Conservation (phyloP, 2,888 invertebrate genomes). For the Ophion slaviceki region DNA sequence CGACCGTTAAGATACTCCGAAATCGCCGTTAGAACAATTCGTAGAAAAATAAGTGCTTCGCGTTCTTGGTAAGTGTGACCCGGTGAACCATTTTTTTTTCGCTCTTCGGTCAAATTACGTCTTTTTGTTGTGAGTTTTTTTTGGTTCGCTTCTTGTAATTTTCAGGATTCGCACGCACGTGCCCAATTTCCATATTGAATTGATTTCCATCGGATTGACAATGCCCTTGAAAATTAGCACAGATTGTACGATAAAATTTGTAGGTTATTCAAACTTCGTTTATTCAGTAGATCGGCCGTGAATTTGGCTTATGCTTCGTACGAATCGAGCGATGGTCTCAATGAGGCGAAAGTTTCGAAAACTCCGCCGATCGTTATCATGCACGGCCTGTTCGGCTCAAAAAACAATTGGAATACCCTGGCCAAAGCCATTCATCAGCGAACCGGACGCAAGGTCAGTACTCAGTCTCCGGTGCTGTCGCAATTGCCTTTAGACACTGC, state of each 20-base stretch:
- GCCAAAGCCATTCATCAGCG: constrained; percentile 89
- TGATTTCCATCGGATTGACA: too few species aligned
- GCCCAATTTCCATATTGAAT: too few species aligned
- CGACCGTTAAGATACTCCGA: not conserved
- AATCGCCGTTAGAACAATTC: constrained; percentile 19
- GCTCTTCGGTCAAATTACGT: too few species aligned
- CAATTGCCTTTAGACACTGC: too few species aligned
- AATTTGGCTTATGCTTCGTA: constrained; percentile 89
- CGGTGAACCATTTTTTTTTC: not conserved
- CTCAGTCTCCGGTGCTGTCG: too few species aligned
- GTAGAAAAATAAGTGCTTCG: constrained; percentile 45
- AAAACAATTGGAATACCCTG: constrained; percentile 93
- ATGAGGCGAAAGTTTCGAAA: constrained; percentile 49
- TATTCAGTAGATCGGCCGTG: constrained; percentile 83
- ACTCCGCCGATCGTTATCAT: constrained; percentile 90
- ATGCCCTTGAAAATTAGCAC: not conserved
- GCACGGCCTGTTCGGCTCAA: constrained; percentile 95
- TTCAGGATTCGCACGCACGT: too few species aligned
- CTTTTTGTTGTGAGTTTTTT: not conserved
- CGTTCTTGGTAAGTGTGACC: constrained; percentile 45
- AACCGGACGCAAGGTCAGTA: constrained; percentile 87
- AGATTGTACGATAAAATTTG: not conserved
- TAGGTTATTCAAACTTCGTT: not conserved
- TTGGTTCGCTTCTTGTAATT: not conserved
- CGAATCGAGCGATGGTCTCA: constrained; percentile 82